Evolutionary conservation across 2,113 vertebrate genomes (phyloP).

Genomic region (Martes martes): DNA sequence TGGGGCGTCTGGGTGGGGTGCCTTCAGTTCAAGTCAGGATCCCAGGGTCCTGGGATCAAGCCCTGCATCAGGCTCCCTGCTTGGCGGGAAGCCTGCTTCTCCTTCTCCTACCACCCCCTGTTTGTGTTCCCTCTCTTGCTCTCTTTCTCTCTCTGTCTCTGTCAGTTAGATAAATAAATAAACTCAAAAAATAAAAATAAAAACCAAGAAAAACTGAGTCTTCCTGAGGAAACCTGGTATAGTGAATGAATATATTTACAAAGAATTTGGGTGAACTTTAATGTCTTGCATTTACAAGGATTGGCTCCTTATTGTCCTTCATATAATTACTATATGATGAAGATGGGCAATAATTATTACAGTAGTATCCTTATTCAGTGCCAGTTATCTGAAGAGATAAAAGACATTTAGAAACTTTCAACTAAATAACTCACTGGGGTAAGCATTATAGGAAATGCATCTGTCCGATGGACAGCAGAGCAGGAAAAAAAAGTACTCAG

Average conservation of each 20-base stretch:
- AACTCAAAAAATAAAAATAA: no score
- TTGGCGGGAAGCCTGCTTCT: no score
- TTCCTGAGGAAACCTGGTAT: neutral
- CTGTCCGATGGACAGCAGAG: neutral
- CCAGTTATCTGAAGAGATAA: conserved; percentile 31
- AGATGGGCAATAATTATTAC: conserved; percentile 29
- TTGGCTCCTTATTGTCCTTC: conserved; percentile 30
- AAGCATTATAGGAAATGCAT: neutral
- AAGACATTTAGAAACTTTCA: conserved; percentile 42
- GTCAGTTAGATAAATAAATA: no score
- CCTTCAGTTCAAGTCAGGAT: no score
- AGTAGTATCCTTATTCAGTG: neutral
- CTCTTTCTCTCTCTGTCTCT: no score
- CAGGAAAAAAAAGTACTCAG: neutral
- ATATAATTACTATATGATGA: conserved; percentile 28
- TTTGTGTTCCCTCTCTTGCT: no score
- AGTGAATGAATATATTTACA: neutral
- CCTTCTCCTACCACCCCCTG: no score
- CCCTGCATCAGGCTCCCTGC: no score
- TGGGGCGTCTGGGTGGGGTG: no score
- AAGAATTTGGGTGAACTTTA: neutral
- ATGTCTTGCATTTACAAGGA: conserved; percentile 2
- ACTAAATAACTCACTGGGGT: neutral
- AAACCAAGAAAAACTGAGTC: conserved; percentile 15
- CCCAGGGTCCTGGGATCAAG: no score